phyloP scores from a whole-genome alignment of 2,888 invertebrate genomes.

The Chrysina gloriosa region DNA sequence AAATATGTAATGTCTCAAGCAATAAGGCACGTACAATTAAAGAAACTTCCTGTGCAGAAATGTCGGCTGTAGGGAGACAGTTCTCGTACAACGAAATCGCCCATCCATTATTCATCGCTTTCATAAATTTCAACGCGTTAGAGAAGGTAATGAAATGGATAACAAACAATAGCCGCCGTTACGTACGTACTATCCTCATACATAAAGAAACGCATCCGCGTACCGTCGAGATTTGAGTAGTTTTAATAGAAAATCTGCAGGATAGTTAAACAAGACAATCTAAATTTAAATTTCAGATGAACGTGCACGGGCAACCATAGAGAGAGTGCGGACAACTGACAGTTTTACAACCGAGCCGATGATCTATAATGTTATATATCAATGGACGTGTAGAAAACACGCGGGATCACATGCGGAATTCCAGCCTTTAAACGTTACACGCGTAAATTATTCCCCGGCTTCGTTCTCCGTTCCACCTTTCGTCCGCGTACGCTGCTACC shows the following conservation, averaged over 20 bases:
- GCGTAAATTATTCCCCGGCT: constrained; percentile 25
- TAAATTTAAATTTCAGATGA: constrained; percentile 34
- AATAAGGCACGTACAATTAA: no score
- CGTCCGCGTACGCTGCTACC: neutral
- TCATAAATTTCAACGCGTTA: neutral
- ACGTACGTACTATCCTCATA: neutral
- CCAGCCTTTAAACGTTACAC: constrained; percentile 33
- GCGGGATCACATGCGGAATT: constrained; percentile 40
- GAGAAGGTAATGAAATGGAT: constrained; percentile 5
- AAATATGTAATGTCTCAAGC: no score
- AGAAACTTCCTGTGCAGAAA: no score
- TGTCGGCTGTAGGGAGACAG: no score
- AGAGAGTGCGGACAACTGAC: constrained; percentile 26
- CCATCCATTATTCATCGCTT: neutral
- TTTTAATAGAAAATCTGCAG: constrained; percentile 1
- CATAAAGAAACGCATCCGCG: neutral
- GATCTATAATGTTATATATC: constrained; percentile 39
- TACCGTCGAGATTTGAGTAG: neutral
- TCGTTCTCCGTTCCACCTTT: neutral
- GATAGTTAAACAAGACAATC: constrained; percentile 15
- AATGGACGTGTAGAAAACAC: constrained; percentile 37
- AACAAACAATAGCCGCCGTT: neutral
- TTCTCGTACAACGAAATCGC: no score
- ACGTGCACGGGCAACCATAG: constrained; percentile 22
- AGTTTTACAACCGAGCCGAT: constrained; percentile 37